These are phyloP conservation scores for Corvus moneduloides DNA, from an alignment of 2,113 vertebrate genomes.

Conservation along the genomic window DNA sequence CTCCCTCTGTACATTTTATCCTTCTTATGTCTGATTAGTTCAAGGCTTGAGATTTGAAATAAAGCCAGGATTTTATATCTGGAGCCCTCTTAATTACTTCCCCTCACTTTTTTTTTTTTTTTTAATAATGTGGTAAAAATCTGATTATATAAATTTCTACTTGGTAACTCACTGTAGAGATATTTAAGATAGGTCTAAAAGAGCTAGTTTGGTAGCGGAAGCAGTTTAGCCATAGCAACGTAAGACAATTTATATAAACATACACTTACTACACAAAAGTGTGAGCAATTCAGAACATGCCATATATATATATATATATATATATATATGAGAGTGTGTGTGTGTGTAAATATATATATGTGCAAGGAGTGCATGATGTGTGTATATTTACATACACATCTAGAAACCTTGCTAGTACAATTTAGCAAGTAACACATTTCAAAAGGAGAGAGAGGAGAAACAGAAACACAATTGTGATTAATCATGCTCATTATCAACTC, in stretches of 20 bases:
- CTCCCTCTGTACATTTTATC: background rate
- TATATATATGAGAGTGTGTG: background rate
- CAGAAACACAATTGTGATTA: conserved; percentile 63
- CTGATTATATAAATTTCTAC: conserved; percentile 17
- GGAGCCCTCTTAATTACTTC: conserved; percentile 60
- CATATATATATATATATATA: background rate
- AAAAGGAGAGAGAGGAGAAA: conserved; percentile 31
- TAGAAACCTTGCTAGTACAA: conserved; percentile 18
- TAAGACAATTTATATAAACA: background rate
- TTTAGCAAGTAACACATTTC: conserved; percentile 46
- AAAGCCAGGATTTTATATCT: conserved; percentile 39
- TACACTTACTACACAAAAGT: background rate
- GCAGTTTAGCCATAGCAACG: background rate
- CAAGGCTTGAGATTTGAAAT: conserved; percentile 29
- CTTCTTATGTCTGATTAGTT: background rate
- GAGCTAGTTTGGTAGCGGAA: background rate
- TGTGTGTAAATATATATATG: background rate
- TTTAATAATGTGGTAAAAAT: conserved; percentile 15
- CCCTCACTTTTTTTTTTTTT: conserved; percentile 4
- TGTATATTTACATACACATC: background rate
- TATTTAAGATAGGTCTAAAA: background rate
- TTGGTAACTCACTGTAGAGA: background rate
- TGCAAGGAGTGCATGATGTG: background rate
- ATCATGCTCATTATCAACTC: conserved; percentile 61
- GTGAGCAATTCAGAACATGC: background rate